Base-by-base conservation (phyloP, 2,113 vertebrate species). In the Cichladusa arquata region DNA sequence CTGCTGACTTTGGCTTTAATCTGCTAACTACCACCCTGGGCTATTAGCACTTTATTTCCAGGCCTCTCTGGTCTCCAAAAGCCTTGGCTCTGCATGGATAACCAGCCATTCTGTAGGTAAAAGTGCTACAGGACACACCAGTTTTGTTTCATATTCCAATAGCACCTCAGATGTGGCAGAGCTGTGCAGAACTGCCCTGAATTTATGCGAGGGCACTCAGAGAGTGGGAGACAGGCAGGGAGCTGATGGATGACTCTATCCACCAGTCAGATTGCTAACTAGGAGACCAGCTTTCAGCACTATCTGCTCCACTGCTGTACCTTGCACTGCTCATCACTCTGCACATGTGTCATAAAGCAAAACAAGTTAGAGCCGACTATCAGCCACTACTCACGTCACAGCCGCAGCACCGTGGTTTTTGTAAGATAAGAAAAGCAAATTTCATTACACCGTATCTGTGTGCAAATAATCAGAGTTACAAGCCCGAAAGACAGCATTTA, bases 1-100 rank as follows among this genome's bases (percentile, higher is more conserved):
- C 74, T 88, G 34, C 71, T 92, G 90, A 86, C 58, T 93, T 71
- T 11, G 45, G 45, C 33, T 94, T 90, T 93, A 93, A 94, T 92
- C 88, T 80, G 50, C 50, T 90, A 90, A 85, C 74, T 77, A 80
- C 65, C 42, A 82, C 40, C 18, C 20, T 40, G 54, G 34, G 54
- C 71, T 88, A 42, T 73, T 50, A 64, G 36, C 31, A 45, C 42
- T 61, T 42, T 25, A 33, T 73, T 92, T 82, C 57, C 53, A 48
- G n/a, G 31, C 40, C n/a, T 47, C 58, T 38, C 4, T 0, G 0
- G 25, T 38, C 42, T 81, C 42, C 71, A 54, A 42, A 66, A 62
- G 11, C 51, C 54, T 80, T 26, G 54, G n/a, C 38, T 73, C 28
- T 36, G 58, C 34, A 26, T 4, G 57, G 47, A 69, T n/a, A 79